Evolutionary conservation across 2,113 vertebrate genomes (phyloP).

Genomic region (Oncorhynchus clarkii): DNA sequence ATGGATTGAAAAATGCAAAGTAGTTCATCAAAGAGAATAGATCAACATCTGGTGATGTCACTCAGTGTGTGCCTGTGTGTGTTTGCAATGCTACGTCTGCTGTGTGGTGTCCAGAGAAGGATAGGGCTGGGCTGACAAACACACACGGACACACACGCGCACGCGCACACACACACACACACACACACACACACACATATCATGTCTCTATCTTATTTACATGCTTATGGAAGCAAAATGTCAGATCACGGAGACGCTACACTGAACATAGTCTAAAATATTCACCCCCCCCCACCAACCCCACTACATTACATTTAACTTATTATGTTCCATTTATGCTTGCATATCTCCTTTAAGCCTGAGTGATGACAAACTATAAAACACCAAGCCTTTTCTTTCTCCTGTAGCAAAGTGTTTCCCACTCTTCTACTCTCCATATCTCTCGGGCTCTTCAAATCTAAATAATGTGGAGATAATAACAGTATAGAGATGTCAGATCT

Average conservation of each 20-base stretch:
- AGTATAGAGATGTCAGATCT: neutral
- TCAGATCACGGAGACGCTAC: conserved; percentile 31
- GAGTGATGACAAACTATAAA: conserved; percentile 19
- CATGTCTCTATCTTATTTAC: conserved; percentile 44
- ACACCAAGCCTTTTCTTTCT: conserved; percentile 23
- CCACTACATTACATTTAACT: conserved; percentile 33
- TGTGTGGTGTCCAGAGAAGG: neutral
- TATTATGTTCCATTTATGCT: conserved; percentile 39
- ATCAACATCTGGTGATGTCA: conserved; percentile 3
- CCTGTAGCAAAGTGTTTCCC: neutral
- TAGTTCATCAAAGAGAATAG: conserved; percentile 4
- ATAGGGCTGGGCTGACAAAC: neutral
- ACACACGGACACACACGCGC: neutral
- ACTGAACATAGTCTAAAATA: conserved; percentile 25
- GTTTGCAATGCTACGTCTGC: neutral
- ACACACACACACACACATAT: neutral
- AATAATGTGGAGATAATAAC: conserved; percentile 44
- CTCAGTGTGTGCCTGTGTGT: neutral
- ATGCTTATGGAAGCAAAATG: conserved; percentile 54
- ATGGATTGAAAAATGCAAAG: neutral
- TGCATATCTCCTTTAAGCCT: conserved; percentile 40
- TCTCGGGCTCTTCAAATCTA: conserved; percentile 28
- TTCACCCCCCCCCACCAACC: conserved; percentile 4
- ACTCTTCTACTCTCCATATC: neutral
- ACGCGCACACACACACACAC: neutral